Evolutionary conservation across 2,888 invertebrate species (phyloP), one percentile per base, ranked within the genome.

Genomic region (Coleophora deauratella): DNA sequence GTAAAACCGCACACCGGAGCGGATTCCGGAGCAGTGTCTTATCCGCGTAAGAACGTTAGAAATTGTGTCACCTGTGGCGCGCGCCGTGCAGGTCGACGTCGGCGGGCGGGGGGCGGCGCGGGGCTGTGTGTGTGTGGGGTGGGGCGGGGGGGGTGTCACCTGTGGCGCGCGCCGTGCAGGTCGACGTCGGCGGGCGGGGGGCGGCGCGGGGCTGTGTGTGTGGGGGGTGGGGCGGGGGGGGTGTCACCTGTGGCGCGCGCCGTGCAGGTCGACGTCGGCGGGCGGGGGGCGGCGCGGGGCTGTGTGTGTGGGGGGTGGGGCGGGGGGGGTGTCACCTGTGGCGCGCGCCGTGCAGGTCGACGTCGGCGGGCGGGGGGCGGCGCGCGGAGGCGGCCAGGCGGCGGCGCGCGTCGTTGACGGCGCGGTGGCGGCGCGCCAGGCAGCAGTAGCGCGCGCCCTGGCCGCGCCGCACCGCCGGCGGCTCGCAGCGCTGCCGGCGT

Each of bases 381-480:
- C 44, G 35, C 45, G 36, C 13, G 35, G 34, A 21, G 21, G 6
- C 6, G 27, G 40, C 40, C 35, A 47, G n/a, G n/a, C 50, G 38
- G 6, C 41, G 27, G 1, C 48, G 43, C 33, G 54, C 51, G 41
- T 45, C 50, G 46, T 48, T 46, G 11, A 48, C 1, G 27, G 49
- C 40, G 43, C 45, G 47, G 43, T 50, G 45, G 4, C 42, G 40
- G 13, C 49, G 51, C 43, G 49, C 47, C 36, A 38, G 27, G 51
- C 54, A 50, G 40, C 48, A 42, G 41, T 38, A 35, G n/a, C 38
- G 34, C 33, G 37, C 27, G 27, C 11, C 13, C 9, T 7, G 13
- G 11, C 0, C 6, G 21, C 3, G 33, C 13, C 10, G 12, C 42
- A 34, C 35, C 38, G 41, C n/a, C 42, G 15, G 12, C 32, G 34